Conservation (phyloP, 2,888 invertebrate genomes). For the Vesta saturnalis region DNA sequence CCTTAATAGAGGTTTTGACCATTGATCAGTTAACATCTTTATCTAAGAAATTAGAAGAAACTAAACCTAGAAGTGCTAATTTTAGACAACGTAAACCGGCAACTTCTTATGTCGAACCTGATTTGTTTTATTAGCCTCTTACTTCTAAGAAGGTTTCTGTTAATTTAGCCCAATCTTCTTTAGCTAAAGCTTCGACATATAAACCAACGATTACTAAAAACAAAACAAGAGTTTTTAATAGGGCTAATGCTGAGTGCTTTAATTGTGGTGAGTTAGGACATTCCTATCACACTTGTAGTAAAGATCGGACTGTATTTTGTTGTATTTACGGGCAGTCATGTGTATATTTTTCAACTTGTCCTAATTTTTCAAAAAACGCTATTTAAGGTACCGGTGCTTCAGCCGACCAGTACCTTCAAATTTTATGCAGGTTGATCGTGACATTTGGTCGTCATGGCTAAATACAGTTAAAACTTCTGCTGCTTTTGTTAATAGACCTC, state of each 20-base stretch:
- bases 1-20: constrained; percentile 11
- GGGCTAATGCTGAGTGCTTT: neutral
- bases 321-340: neutral
- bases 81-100: constrained; percentile 6
- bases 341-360: neutral
- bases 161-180: too few species aligned
- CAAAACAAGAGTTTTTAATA: neutral
- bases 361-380: constrained; percentile 2
- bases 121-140: too few species aligned
- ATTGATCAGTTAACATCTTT: constrained; percentile 15
- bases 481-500: neutral
- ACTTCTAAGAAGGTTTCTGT: too few species aligned
- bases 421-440: too few species aligned
- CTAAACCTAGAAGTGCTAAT: constrained; percentile 1
- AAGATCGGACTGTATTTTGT: neutral
- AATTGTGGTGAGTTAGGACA: neutral
- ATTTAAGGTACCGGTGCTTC: neutral
- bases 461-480: neutral
- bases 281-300: neutral
- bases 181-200: too few species aligned
- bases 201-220: neutral
- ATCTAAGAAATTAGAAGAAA: constrained; percentile 33
- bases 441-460: neutral
- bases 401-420: neutral
- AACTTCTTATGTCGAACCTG: constrained; percentile 6